Base-by-base conservation (phyloP, 2,113 vertebrate genomes). In the Kryptolebias marmoratus region DNA sequence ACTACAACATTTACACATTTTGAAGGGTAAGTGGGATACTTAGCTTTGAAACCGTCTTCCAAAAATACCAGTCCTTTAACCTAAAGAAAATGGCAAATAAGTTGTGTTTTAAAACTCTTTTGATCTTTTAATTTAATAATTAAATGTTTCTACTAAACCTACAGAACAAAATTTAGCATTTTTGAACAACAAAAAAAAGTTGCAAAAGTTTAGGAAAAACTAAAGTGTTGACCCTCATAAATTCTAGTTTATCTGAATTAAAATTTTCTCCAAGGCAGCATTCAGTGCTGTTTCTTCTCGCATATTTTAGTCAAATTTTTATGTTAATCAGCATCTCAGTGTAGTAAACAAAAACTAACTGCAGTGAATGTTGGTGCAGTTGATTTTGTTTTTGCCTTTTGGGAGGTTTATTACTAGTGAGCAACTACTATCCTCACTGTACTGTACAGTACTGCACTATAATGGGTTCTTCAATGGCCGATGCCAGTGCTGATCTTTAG, bases 161-260 rank as follows among this genome's bases (percentile, higher is more conserved):
- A 10, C 22, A 27, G 14, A 53, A 27, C 9, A 53, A 27, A 53
- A 27, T 11, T 22, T 9, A 7, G 6, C 8, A 50, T 50, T 3
- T 50, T 27, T 27, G 15, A 49, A 16, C 45, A 13, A 47, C 22
- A 44, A 30, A 77, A 12, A 32, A 58, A 30, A 76, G 56, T 72
- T 67, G 53, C 69, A 76, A 73, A 77, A 55, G 39, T 54, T 7
- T 47, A 71, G 65, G 73, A 49, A 61, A 11, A 66, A 42, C 39
- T 42, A 9, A 11, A 53, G 49, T 50, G n/a, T 53, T 22, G n/a
- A 27, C n/a, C 50, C 50, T 53, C 3, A 11, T 27, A 22, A 53
- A 53, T 2, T 53, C n/a, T 10, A 1, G 3, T 27, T 53, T 22
- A 61, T 31, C 67, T 32, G 55, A 30, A 22, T 59, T 53, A 68